Base-by-base conservation (phyloP, 1,140 invertebrate genomes). In the Alviniconcha marisindica region DNA sequence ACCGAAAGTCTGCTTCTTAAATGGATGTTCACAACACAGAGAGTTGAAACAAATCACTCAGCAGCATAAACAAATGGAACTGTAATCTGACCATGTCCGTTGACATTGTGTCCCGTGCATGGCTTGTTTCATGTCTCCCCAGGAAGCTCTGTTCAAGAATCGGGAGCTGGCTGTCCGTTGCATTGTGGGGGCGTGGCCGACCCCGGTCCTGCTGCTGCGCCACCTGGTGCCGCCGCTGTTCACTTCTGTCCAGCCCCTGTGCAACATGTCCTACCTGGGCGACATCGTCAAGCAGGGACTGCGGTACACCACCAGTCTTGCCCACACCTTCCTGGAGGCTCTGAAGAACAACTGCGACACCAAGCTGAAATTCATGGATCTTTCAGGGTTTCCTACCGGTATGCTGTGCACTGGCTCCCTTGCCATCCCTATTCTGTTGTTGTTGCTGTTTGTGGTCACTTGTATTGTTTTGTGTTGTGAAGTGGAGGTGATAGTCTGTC, bases 381-480 rank as follows among this genome's bases (percentile, higher is more conserved):
- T 91, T 69, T 86, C 90, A 77, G 91, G 91, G 54, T 91, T 86
- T 84, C 90, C 90, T 14, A 87, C 89, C 85, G 88, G 91, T 90
- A 12, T 18, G 42, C 15, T 51, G 21, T 12, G n/a, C 51, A 28
- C 10, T 76, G n/a, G 0, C 31, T 4, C 0, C 36, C 48, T 51
- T 21, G 48, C 7, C 21, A 51, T 51, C 21, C 48, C 7, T 51
- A 12, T 51, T 51, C 48, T 21, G 21, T 51, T 51, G 48, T 51
- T 51, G 48, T 51, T 51, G 21, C 48, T 51, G 7, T 12, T 51
- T 51, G 48, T 51, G 48, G 10, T 12, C 48, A 51, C 7, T 51
- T 51, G n/a, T n/a, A n/a, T n/a, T n/a, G n/a, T n/a, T n/a, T n/a
- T n/a, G n/a, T n/a, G n/a, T n/a, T n/a, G n/a, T n/a, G n/a, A n/a